Conservation (phyloP, 2,113 vertebrate species). For the Hypomesus transpacificus region DNA sequence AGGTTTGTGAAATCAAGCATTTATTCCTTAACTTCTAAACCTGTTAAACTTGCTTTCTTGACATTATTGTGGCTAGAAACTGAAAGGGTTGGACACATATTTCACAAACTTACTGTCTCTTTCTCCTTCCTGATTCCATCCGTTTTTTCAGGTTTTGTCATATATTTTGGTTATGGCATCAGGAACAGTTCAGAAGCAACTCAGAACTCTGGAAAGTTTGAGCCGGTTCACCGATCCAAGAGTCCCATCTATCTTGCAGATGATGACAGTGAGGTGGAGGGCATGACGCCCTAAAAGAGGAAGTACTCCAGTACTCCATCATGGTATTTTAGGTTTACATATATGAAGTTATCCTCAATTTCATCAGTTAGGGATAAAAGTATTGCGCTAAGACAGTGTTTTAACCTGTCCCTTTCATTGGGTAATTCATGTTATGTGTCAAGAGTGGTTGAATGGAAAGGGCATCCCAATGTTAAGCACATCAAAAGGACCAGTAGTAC, state of each 20-base stretch:
- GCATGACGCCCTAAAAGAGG: constrained; percentile 49
- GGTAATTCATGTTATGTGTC: background rate
- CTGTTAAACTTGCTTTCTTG: background rate
- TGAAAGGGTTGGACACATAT: background rate
- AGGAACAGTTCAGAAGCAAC: constrained; percentile 78
- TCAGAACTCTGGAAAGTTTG: constrained; percentile 46
- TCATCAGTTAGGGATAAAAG: background rate
- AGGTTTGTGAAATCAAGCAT: constrained; percentile 68
- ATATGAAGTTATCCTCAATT: background rate
- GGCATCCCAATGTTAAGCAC: background rate
- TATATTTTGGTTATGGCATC: constrained; percentile 91
- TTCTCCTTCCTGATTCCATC: background rate
- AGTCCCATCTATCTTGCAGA: constrained; percentile 61
- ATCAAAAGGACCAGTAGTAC: too few relatives aligned
- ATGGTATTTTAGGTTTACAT: background rate
- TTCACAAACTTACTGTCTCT: background rate
- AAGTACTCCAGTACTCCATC: background rate
- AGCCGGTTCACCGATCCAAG: constrained; percentile 52
- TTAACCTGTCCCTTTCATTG: background rate
- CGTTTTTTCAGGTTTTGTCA: constrained; percentile 75
- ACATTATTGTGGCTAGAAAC: background rate
- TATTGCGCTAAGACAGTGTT: background rate
- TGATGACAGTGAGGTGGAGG: constrained; percentile 59
- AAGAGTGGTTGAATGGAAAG: background rate
- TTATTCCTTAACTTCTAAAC: background rate